These are phyloP conservation scores for Cotesia typhae DNA, from an alignment of 1,140 invertebrate species.

Conservation along the genomic window DNA sequence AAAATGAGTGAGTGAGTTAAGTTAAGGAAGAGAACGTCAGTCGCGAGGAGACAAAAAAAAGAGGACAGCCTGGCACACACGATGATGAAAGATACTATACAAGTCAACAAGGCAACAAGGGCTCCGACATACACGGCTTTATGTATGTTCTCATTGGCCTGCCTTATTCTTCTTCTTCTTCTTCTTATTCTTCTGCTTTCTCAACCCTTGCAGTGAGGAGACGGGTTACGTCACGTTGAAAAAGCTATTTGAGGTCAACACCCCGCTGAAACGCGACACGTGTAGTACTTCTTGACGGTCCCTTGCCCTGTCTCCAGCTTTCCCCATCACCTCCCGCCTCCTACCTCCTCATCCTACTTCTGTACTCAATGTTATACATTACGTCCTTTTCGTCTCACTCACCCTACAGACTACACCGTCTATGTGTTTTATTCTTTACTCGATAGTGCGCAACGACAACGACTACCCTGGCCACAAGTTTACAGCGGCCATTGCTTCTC, in stretches of 20 bases:
- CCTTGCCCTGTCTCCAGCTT: conserved; percentile 27
- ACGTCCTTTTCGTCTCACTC: conserved; percentile 32
- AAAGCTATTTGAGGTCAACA: conserved; percentile 64
- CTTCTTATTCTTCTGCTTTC: conserved; percentile 43
- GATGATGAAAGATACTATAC: neutral
- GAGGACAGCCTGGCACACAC: neutral
- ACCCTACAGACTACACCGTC: conserved; percentile 40
- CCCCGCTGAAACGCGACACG: conserved; percentile 56
- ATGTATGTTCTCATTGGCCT: too few species aligned
- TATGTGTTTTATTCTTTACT: conserved; percentile 19
- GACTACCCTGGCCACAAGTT: conserved; percentile 11
- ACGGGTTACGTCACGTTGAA: conserved; percentile 62
- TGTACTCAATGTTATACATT: conserved; percentile 27
- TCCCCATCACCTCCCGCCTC: conserved; percentile 14
- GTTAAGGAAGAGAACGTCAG: conserved; percentile 7
- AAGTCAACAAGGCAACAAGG: too few species aligned
- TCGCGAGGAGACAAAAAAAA: conserved; percentile 24
- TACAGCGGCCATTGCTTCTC: conserved; percentile 20
- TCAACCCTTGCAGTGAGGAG: conserved; percentile 58
- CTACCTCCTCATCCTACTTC: conserved; percentile 31
- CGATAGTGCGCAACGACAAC: conserved; percentile 8
- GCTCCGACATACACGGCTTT: too few species aligned
- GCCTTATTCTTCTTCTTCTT: conserved; percentile 11
- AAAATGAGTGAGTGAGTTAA: conserved; percentile 1
- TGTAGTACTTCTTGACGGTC: conserved; percentile 44